Conservation (phyloP, 2,888 invertebrate species). For the Amphipyra berbera region DNA sequence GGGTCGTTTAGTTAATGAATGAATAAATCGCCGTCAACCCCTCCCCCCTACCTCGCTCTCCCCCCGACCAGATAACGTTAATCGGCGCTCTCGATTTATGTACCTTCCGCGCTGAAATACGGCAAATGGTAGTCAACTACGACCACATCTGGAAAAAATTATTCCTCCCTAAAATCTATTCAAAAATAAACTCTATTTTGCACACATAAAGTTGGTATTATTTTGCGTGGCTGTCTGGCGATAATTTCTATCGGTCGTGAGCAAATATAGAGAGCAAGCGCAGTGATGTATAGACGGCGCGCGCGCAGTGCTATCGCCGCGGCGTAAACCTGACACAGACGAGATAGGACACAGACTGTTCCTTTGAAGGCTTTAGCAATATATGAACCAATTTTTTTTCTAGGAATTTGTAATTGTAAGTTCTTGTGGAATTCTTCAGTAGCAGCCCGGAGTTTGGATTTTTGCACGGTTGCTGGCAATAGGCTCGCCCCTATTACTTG, state of each 20-base stretch:
- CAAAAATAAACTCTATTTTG: conserved; percentile 51
- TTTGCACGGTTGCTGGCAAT: too few species aligned
- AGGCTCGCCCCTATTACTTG: too few species aligned
- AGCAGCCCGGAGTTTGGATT: too few species aligned
- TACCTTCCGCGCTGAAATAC: conserved; percentile 75
- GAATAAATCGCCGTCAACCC: conserved; percentile 81
- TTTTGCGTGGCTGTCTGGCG: conserved; percentile 46
- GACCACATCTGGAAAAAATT: conserved; percentile 62
- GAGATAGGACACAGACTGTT: conserved; percentile 56
- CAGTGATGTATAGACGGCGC: conserved; percentile 84
- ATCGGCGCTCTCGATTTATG: conserved; percentile 82
- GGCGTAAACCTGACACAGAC: conserved; percentile 73
- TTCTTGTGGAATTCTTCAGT: too few species aligned
- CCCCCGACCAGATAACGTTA: conserved; percentile 80
- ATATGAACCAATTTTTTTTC: neutral
- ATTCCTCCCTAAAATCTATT: conserved; percentile 17
- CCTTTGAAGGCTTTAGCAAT: neutral
- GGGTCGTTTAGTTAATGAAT: conserved; percentile 85
- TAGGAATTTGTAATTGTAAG: too few species aligned
- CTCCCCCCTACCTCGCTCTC: conserved; percentile 66
- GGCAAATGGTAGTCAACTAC: conserved; percentile 72
- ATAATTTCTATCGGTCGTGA: conserved; percentile 80
- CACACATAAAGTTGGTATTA: conserved; percentile 53
- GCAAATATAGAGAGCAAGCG: conserved; percentile 81
- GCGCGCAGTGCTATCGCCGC: conserved; percentile 59